These are phyloP conservation scores for Latrodectus hesperus DNA, from an alignment of 2,888 invertebrate genomes.

Conservation along the genomic window DNA sequence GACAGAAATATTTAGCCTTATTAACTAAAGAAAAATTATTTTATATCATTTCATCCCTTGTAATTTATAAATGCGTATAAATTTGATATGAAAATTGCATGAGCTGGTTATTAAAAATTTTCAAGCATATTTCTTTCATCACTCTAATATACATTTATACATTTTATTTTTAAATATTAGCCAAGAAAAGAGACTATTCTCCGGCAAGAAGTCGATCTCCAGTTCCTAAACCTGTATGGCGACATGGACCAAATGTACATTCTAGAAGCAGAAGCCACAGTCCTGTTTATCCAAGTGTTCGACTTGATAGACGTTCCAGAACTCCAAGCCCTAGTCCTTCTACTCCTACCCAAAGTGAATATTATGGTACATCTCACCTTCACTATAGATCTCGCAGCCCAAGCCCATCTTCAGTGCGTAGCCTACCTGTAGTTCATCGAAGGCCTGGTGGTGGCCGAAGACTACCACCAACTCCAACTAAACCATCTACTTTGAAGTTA, in stretches of 20 bases:
- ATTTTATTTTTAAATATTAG: conserved; percentile 18
- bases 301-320: conserved; percentile 81
- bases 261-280: conserved; percentile 61
- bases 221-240: conserved; percentile 47
- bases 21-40: too few relatives aligned
- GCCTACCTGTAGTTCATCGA: conserved; percentile 66
- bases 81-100: too few relatives aligned
- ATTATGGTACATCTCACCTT: conserved; percentile 77
- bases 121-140: too few relatives aligned
- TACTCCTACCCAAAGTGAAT: conserved; percentile 70
- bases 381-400: conserved; percentile 77
- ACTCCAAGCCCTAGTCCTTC: conserved; percentile 80
- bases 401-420: conserved; percentile 73
- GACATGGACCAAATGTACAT: conserved; percentile 28
- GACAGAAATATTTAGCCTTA: too few relatives aligned
- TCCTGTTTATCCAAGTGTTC: conserved; percentile 72
- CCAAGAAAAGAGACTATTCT: conserved; percentile 48
- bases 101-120: too few relatives aligned
- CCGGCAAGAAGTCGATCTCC: conserved; percentile 58
- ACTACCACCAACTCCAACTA: conserved; percentile 91
- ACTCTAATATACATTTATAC: background rate
- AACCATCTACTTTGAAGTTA: conserved; percentile 88
- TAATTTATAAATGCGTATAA: too few relatives aligned
- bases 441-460: conserved; percentile 77
- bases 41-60: too few relatives aligned